phyloP scores from a whole-genome alignment of 1,140 invertebrate species.

The Drosophila teissieri region DNA sequence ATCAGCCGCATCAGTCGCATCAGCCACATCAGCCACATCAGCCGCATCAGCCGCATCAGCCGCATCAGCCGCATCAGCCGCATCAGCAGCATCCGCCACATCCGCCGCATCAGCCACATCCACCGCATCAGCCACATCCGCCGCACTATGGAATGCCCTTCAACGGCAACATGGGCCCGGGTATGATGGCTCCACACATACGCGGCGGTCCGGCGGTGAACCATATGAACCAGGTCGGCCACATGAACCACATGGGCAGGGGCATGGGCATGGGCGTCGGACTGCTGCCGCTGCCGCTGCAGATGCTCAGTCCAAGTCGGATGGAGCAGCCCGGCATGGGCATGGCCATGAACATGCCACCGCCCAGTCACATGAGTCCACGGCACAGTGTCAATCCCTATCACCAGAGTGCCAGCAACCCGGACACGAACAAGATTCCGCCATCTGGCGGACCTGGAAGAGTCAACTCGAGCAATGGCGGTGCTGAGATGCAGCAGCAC shows the following conservation, averaged over 20 bases:
- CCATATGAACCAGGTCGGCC: not conserved
- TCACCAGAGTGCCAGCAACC: not conserved
- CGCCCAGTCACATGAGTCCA: not conserved
- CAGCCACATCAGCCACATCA: not conserved
- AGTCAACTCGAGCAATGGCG: not conserved
- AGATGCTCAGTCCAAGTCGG: not conserved
- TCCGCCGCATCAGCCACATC: not conserved
- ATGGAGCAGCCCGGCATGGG: conserved; percentile 1
- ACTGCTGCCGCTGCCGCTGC: not conserved
- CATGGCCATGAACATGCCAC: not conserved
- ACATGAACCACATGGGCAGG: not conserved
- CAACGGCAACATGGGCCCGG: not conserved
- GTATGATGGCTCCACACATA: not conserved
- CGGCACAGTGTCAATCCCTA: not conserved
- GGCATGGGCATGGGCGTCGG: not conserved
- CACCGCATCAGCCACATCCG: not conserved
- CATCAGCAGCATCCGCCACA: not conserved
- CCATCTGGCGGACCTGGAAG: not conserved
- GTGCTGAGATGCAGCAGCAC: not conserved
- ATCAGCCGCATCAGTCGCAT: not conserved
- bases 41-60: not conserved
- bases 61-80: not conserved
- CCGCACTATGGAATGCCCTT: not conserved
- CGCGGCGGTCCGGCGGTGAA: not conserved
- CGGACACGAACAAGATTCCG: not conserved